Percentiles rank a stretch among this genome's conserved stretches.
These are phyloP conservation scores for Lasioglossum vierecki DNA, from an alignment of 2,888 invertebrate genomes.

Conservation along the genomic window DNA sequence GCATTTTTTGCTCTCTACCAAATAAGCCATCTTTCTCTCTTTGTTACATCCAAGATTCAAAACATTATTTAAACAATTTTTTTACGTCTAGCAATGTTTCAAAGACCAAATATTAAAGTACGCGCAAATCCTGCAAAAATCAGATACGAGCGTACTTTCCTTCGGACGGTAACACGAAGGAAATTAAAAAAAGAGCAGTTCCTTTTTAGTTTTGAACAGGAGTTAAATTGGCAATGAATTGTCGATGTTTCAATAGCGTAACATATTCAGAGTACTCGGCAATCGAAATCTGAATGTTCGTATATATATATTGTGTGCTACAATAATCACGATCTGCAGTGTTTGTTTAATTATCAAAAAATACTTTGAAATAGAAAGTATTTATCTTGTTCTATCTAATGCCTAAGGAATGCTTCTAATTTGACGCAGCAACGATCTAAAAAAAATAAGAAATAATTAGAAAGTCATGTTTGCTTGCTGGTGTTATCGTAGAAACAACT, in stretches of 20 bases:
- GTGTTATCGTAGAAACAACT: neutral
- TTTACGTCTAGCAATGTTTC: constrained; percentile 12
- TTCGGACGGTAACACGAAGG: constrained; percentile 31
- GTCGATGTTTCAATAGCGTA: constrained; percentile 38
- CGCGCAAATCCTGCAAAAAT: constrained; percentile 33
- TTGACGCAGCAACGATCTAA: neutral
- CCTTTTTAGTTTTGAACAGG: constrained; percentile 35
- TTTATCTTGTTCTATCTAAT: neutral
- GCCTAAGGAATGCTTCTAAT: neutral
- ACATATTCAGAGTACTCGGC: constrained; percentile 40
- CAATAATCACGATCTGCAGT: neutral
- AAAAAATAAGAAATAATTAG: neutral
- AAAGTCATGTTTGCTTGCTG: too few relatives aligned
- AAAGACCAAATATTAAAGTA: constrained; percentile 37
- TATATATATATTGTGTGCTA: neutral
- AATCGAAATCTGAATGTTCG: constrained; percentile 17
- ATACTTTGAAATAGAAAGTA: neutral
- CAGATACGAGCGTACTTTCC: constrained; percentile 18
- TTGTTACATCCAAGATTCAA: constrained; percentile 43
- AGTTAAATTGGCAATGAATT: constrained; percentile 58
- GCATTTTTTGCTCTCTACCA: constrained; percentile 48
- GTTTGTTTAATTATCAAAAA: neutral
- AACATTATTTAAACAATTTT: constrained; percentile 19
- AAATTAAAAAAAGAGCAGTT: constrained; percentile 26
- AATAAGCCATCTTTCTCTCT: constrained; percentile 49